A percentile compares a stretch with the other conserved stretches of the same genome.
These are phyloP conservation scores for Ditula angustiorana DNA, from an alignment of 2,888 invertebrate species.

Conservation along the genomic window DNA sequence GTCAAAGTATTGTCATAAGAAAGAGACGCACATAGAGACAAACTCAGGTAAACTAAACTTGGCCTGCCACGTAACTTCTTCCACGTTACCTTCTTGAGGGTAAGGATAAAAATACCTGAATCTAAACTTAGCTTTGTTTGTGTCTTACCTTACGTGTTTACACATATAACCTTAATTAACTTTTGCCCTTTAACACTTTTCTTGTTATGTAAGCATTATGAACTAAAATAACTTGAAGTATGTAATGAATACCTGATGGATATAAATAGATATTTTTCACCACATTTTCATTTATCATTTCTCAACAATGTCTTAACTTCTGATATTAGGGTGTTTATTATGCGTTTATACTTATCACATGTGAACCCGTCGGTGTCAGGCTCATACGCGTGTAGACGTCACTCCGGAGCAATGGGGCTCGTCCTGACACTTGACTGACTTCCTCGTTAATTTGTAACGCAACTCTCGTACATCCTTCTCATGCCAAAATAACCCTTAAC, in stretches of 20 bases:
- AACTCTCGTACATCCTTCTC: conserved; percentile 59
- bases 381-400: conserved; percentile 58
- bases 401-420: conserved; percentile 61
- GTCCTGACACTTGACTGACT: conserved; percentile 78
- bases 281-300: background rate
- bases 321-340: conserved; percentile 18
- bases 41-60: no score
- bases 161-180: background rate
- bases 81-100: no score
- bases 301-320: conserved; percentile 5
- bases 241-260: background rate
- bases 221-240: background rate
- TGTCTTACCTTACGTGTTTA: background rate
- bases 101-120: no score
- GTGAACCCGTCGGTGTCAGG: conserved; percentile 50
- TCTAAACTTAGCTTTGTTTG: no score
- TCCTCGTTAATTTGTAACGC: conserved; percentile 78
- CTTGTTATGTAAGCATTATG: background rate
- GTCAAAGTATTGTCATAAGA: no score
- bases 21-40: no score
- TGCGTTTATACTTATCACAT: conserved; percentile 25
- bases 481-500: conserved; percentile 59
- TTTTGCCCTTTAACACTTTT: background rate
- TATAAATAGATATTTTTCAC: background rate
- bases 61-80: no score